Conservation (phyloP, 2,113 vertebrate genomes). For the Ramphastos sulfuratus region DNA sequence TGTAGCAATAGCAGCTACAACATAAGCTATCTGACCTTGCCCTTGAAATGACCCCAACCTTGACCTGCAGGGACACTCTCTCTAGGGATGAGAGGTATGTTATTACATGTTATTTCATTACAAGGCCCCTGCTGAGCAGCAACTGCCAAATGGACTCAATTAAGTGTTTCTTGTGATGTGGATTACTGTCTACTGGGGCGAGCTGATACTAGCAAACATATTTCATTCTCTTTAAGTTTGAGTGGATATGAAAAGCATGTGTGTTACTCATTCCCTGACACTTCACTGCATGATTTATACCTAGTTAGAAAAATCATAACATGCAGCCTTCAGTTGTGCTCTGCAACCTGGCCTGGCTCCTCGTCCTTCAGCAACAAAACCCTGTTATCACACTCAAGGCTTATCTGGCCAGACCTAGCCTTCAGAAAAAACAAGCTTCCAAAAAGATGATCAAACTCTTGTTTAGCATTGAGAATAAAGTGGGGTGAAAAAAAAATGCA, state of each 20-base stretch:
- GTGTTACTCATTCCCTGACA: neutral
- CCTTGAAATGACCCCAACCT: slow-evolving; percentile 18
- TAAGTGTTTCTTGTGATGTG: slow-evolving; percentile 53
- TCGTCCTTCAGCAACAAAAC: neutral
- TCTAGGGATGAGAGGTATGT: slow-evolving; percentile 43
- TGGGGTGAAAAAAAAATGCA: neutral
- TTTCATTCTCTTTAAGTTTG: slow-evolving; percentile 57
- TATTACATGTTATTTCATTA: slow-evolving; percentile 69
- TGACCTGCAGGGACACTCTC: slow-evolving; percentile 34
- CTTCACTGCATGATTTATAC: slow-evolving; percentile 30
- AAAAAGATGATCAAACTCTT: neutral
- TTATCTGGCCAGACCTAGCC: neutral
- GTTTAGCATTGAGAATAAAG: neutral
- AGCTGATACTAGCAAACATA: slow-evolving; percentile 35
- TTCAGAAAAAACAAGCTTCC: neutral
- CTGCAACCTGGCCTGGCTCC: neutral
- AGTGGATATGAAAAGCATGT: slow-evolving; percentile 46
- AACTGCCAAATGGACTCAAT: slow-evolving; percentile 60
- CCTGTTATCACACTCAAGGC: neutral
- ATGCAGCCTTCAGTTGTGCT: neutral
- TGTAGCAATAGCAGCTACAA: slow-evolving; percentile 7
- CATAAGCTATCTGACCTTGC: neutral
- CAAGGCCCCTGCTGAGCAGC: slow-evolving; percentile 45
- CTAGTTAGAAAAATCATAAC: slow-evolving; percentile 15
- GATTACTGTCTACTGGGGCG: slow-evolving; percentile 40